phyloP scores from a whole-genome alignment of 2,113 vertebrate genomes.

The Serinus canaria region DNA sequence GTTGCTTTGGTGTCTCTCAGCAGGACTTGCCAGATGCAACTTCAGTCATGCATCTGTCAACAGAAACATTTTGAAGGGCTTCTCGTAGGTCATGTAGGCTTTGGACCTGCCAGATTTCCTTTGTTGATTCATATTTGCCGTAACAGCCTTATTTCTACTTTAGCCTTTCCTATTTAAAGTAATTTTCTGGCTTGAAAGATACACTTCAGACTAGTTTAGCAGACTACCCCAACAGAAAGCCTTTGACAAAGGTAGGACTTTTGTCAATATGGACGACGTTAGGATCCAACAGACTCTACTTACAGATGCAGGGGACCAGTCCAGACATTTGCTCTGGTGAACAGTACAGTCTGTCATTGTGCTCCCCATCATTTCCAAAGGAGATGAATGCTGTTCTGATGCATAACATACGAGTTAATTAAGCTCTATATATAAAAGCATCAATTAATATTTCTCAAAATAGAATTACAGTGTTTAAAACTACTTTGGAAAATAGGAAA shows the following conservation, averaged over 20 bases:
- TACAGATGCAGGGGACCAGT: conserved; percentile 14
- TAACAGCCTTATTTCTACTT: conserved; percentile 34
- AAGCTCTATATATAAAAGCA: neutral
- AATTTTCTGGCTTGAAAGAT: conserved; percentile 35
- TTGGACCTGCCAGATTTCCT: conserved; percentile 28
- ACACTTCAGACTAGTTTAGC: conserved; percentile 43
- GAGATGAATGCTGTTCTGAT: neutral
- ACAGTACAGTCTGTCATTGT: neutral
- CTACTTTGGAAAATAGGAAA: neutral
- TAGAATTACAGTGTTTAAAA: conserved; percentile 4
- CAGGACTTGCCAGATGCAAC: conserved; percentile 4
- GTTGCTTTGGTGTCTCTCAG: neutral
- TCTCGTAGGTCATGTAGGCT: conserved; percentile 43
- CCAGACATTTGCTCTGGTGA: neutral
- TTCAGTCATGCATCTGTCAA: conserved; percentile 38
- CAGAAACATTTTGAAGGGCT: conserved; percentile 16
- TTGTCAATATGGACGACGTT: conserved; percentile 43
- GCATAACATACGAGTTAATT: neutral
- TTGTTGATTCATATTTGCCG: conserved; percentile 43
- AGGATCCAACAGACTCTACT: conserved; percentile 36
- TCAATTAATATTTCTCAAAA: conserved; percentile 26
- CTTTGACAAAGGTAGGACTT: conserved; percentile 34
- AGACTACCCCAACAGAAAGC: conserved; percentile 13
- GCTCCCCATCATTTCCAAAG: neutral
- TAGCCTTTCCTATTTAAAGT: conserved; percentile 53